A percentile compares a stretch with the other conserved stretches of the same genome.
Conservation (phyloP, 2,797 vertebrate genomes). For the Sebastes itinus region DNA sequence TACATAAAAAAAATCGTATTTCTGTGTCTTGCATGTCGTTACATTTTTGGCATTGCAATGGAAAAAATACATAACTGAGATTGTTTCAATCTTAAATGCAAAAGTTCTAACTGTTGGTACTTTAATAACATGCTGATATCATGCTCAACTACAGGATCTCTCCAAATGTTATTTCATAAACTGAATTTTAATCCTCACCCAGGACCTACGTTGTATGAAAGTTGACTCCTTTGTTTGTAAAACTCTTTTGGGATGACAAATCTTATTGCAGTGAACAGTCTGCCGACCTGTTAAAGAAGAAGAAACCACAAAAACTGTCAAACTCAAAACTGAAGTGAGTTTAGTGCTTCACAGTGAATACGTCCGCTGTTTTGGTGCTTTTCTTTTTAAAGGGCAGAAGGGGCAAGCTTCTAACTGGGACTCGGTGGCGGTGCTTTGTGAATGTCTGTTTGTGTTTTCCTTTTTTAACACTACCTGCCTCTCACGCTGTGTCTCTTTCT, state of each 20-base stretch:
- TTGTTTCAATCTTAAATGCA: not conserved
- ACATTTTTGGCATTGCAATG: too few relatives aligned
- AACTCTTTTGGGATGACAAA: not conserved
- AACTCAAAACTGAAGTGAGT: constrained; percentile 15
- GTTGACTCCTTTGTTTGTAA: not conserved
- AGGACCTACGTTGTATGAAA: not conserved
- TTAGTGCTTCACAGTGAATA: constrained; percentile 3
- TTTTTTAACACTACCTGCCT: constrained; percentile 1
- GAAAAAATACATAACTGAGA: not conserved
- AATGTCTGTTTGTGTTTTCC: not conserved
- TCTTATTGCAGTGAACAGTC: constrained; percentile 16
- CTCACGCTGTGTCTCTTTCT: not conserved
- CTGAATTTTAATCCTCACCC: not conserved
- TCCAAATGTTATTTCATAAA: not conserved
- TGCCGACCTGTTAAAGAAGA: constrained; percentile 11
- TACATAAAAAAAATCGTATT: not conserved
- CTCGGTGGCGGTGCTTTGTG: not conserved
- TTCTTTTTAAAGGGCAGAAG: not conserved
- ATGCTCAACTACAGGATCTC: not conserved
- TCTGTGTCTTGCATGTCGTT: not conserved
- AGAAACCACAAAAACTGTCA: not conserved
- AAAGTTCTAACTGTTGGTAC: not conserved
- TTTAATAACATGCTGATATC: not conserved
- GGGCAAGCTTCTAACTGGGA: not conserved
- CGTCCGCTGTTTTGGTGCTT: constrained; percentile 1